phyloP scores from a whole-genome alignment of 2,113 vertebrate species.

The western clawed frog (Xenopus tropicalis) region UCB_Xtro_10.0 CM004446.2:18849001-18849500 shows the following conservation, averaged over 20 bases:
- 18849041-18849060: no score
- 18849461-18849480: conserved; percentile 69
- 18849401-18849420: conserved; percentile 57
- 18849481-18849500: conserved; percentile 67
- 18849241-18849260: conserved; percentile 59
- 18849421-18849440: conserved; percentile 59
- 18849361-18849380: conserved; percentile 77
- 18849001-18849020: no score
- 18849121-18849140: background rate
- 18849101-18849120: no score
- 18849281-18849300: conserved; percentile 59
- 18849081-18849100: no score
- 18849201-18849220: conserved; percentile 63
- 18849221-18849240: conserved; percentile 48
- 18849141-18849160: conserved; percentile 48
- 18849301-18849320: conserved; percentile 71
- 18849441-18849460: conserved; percentile 50
- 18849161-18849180: conserved; percentile 60
- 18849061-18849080: no score
- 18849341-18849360: conserved; percentile 71
- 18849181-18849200: conserved; percentile 58
- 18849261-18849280: background rate
- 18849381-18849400: conserved; percentile 64
- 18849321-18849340: conserved; percentile 77
- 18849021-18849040: no score